Conservation (phyloP, 2,797 vertebrate species). For the Momotus momota region DNA sequence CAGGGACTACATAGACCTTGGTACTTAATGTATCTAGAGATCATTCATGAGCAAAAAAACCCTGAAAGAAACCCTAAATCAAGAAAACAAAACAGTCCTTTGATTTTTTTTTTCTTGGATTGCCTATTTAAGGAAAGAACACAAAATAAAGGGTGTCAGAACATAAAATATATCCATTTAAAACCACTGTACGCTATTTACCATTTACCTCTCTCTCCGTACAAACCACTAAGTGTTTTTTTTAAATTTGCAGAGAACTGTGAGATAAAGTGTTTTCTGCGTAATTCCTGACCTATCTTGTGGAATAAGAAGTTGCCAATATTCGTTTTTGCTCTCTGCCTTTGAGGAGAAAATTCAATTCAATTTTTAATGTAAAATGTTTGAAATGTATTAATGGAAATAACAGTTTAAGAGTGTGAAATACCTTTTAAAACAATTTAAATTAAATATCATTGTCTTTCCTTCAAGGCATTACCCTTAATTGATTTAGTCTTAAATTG, state of each 20-base stretch:
- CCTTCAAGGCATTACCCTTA: constrained; percentile 73
- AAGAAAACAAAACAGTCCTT: not conserved
- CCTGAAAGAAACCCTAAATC: not conserved
- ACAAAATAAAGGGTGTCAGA: not conserved
- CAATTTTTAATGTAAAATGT: constrained; percentile 30
- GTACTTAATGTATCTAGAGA: not conserved
- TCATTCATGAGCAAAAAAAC: not conserved
- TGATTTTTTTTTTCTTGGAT: not conserved
- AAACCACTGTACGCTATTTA: not conserved
- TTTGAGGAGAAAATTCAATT: constrained; percentile 24
- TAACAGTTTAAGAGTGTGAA: constrained; percentile 8
- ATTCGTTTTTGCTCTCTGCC: not conserved
- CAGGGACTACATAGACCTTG: not conserved
- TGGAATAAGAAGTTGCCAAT: not conserved
- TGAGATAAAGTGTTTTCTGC: not conserved
- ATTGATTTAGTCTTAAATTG: constrained; percentile 73
- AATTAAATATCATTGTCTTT: constrained; percentile 71
- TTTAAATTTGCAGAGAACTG: not conserved
- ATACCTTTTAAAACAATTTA: constrained; percentile 71
- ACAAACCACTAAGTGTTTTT: not conserved
- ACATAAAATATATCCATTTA: not conserved
- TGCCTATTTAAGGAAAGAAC: not conserved
- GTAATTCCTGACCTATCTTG: not conserved
- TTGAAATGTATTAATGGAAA: constrained; percentile 44
- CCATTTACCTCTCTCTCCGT: not conserved